A percentile compares a stretch with the other conserved stretches of the same genome.
Conservation (phyloP, 2,113 vertebrate species). For the Lycaon pictus region DNA sequence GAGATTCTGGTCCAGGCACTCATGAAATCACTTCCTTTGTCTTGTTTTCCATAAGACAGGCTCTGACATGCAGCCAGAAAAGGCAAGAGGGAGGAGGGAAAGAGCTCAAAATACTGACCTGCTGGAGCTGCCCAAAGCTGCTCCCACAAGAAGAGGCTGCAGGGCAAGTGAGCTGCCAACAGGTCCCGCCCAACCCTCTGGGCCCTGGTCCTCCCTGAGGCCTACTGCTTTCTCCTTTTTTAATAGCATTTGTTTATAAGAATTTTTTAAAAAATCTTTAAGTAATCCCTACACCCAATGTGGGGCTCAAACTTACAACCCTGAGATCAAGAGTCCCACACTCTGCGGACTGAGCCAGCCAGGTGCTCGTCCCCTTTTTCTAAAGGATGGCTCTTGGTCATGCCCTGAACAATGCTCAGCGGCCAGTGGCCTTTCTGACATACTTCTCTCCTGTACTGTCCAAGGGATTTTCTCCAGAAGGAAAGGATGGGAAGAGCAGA, state of each 20-base stretch:
- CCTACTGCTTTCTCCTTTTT: not conserved
- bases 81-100: not conserved
- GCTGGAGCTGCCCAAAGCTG: not conserved
- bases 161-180: not conserved
- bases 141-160: not conserved
- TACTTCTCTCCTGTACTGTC: not conserved
- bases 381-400: not conserved
- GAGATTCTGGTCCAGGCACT: conserved; percentile 54
- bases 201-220: not conserved
- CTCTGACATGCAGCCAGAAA: conserved; percentile 20
- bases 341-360: not conserved
- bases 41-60: conserved; percentile 61
- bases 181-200: fast-evolving
- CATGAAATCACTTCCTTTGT: conserved; percentile 69
- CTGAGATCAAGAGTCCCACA: not conserved
- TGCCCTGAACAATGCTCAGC: not conserved
- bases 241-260: not conserved
- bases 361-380: not conserved
- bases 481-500: not conserved
- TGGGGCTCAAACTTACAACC: not conserved
- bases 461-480: not conserved
- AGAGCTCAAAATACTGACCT: not conserved
- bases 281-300: not conserved
- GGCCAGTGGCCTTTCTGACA: not conserved
- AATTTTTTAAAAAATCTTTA: not conserved